Percentiles rank a stretch among this genome's conserved stretches.
phyloP scores from a whole-genome alignment of 2,888 invertebrate genomes.

The Temnothorax ravouxi region DNA sequence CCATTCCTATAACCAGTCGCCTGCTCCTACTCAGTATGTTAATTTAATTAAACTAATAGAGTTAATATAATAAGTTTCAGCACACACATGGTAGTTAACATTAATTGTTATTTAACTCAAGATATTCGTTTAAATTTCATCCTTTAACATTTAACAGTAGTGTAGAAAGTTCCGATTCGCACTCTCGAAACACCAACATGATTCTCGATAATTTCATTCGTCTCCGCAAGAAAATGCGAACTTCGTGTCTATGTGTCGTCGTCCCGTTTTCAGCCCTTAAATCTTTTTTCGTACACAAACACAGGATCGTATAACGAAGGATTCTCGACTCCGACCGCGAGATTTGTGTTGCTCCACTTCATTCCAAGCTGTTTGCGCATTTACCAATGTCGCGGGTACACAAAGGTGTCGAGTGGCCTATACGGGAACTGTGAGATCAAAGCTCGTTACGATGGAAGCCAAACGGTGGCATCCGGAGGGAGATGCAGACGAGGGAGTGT shows the following conservation, averaged over 20 bases:
- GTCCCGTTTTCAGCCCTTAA: conserved; percentile 43
- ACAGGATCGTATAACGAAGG: conserved; percentile 59
- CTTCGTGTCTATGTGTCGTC: neutral
- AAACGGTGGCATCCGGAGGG: conserved; percentile 45
- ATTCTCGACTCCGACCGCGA: conserved; percentile 64
- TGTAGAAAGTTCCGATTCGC: neutral
- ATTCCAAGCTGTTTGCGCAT: conserved; percentile 74
- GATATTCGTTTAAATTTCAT: too few species aligned
- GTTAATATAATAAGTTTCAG: too few species aligned
- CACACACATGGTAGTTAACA: too few species aligned
- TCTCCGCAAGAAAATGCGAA: neutral
- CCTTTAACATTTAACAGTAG: too few species aligned
- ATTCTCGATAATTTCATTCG: neutral
- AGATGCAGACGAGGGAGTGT: conserved; percentile 47
- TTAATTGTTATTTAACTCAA: too few species aligned
- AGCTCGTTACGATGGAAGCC: conserved; percentile 76
- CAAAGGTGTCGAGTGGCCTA: conserved; percentile 80
- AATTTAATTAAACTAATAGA: too few species aligned
- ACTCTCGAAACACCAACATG: neutral
- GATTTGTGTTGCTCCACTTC: conserved; percentile 64
- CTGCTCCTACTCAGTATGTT: too few species aligned
- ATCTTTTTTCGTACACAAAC: conserved; percentile 63
- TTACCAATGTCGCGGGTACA: conserved; percentile 69
- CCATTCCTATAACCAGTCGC: too few species aligned
- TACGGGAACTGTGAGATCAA: conserved; percentile 76